Base-by-base conservation (phyloP, 2,113 vertebrate genomes). In the Gasterosteus aculeatus region DNA sequence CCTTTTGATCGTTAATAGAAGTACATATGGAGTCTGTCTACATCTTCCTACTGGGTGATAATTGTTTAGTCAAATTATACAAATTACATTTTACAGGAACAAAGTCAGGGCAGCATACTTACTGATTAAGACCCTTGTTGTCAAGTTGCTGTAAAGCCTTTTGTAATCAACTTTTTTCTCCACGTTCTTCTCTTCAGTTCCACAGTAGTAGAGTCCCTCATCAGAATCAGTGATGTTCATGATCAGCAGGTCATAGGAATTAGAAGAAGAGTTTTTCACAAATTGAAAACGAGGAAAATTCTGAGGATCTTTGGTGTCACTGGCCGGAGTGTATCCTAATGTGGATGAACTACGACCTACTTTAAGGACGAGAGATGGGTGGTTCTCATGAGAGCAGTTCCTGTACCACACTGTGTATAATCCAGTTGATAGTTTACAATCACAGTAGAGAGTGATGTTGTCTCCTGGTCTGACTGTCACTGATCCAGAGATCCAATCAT, bases 161-260 rank as follows among this genome's bases (percentile, higher is more conserved):
- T 0, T 18, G 0, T 0, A 0, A n/a, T 0, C 15, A 12, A 63
- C 38, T 0, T 39, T 0, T 6, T 39, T 12, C 2, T 22, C 0
- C 67, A 82, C 42, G 7, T 9, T 38, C 0, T 0, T 0, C 10
- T 26, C 1, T 19, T 49, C 19, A 60, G 41, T 82, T 75, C 88
- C 86, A 77, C 85, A 87, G 72, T 68, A 84, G 68, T 86, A 89
- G 46, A 86, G 58, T 1, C 85, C 83, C 31, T 71, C 67, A 58
- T 86, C 83, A 46, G 77, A 71, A 7, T 68, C 19, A 49, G 63
- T 66, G 68, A 68, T 14, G 10, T 82, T 85, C 12, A 14, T 15
- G 10, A 90, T 87, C 19, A 66, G 1, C 26, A 90, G 46, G 61
- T 82, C 69, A 10, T 53, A 85, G n/a, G 62, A 77, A 0, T 18